Base-by-base conservation (phyloP, 2,113 vertebrate species). In the Erythrocebus patas region DNA sequence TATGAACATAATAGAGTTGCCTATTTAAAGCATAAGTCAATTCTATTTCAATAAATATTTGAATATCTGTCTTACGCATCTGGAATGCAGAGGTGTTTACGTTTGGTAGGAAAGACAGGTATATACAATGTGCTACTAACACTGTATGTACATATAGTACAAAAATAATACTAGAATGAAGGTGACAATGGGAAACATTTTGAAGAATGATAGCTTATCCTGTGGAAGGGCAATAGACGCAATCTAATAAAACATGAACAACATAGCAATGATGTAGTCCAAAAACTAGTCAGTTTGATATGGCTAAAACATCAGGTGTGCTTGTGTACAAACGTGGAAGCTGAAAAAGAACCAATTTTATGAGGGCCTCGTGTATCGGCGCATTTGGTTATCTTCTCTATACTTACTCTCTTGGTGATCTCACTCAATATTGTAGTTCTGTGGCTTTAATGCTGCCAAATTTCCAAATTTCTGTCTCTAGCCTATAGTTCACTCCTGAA, bases 1-100 rank as follows among this genome's bases (percentile, higher is more conserved):
- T n/a, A 64, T 25, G 48, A 95, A 75, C 30, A 91, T 87, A 75
- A 80, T 16, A 57, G 35, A 76, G 90, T 52, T 96, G 25, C 40
- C 40, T 64, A 91, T 17, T 90, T 73, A 93, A 97, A 91, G 55
- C 35, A 93, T 76, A 79, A 82, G 55, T 48, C 30, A 75, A 11
- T 83, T 91, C 32, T 57, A 48, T 68, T 95, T 79, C 76, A 93
- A 89, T 72, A 93, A 57, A 73, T 64, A 82, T 82, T 55, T 93
- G 13, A 85, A 61, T 23, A 92, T 23, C 61, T 89, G 8, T 52
- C 50, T 61, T 78, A 92, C 70, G 59, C 45, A 93, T n/a, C 6
- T 92, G 40, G n/a, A 59, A 48, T n/a, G 32, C 40, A 92, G 59
- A 73, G 27, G 52, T 32, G 16, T 61, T 89, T 89, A 76, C 12